Base-by-base conservation (phyloP, 2,888 invertebrate species). In the Dolichopus griseipennis region DNA sequence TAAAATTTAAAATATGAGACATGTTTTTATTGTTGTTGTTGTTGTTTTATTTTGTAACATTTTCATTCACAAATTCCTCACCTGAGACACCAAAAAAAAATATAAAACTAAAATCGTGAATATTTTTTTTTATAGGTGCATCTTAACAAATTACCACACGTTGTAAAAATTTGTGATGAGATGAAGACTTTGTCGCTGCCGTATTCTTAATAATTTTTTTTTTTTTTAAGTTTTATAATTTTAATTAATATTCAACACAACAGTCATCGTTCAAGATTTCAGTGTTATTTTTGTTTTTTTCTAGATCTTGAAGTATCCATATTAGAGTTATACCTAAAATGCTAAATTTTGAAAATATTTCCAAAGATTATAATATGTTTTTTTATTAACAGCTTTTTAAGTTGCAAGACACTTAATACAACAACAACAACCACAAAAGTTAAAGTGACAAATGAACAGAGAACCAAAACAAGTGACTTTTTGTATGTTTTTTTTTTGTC, bases 51-150 rank as follows among this genome's bases (percentile, higher is more conserved):
- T 15, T 27, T 27, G 27, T 27, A 27, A 63, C 15, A 63, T 63
- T 27, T 63, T 63, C 63, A 63, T 63, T 63, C 63, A 63, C 27
- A 63, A 63, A 63, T 63, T 63, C 27, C 63, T 27, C 63, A 63
- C 63, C 63, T 63, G 52, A 18, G 5, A 15, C 15, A 27, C 27
- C 27, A 27, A 52, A 52, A 52, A 52, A 52, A n/a, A n/a, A n/a
- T n/a, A 52, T 18, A 37, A 37, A 37, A 37, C 4, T 7, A 37
- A 37, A 37, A 5, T 37, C 37, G 37, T 37, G 8, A 10, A 10
- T 2, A 10, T 37, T 37, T 52, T 52, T 52, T 52, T 52, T 52
- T 52, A 52, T 52, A 37, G 37, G 10, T 37, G 37, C 52, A 52
- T 52, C 18, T 52, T 52, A 52, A 52, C 9, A 52, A 52, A 52